These are phyloP conservation scores for Drosophila fuyamai DNA, from an alignment of 1,140 invertebrate genomes.

Conservation along the genomic window DNA sequence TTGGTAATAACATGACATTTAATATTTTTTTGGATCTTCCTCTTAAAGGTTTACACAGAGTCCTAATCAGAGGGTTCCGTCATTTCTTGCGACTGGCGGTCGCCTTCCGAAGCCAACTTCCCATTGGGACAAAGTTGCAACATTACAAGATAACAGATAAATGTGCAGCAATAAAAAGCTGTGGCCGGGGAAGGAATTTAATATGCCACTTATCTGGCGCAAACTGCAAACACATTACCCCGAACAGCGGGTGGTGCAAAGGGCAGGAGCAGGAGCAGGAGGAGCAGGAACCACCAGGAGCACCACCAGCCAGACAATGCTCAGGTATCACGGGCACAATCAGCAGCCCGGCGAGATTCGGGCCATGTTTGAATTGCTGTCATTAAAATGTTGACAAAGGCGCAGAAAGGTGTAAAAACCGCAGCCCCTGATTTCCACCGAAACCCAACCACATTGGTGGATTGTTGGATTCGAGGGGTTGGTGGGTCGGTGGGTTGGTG, in stretches of 20 bases:
- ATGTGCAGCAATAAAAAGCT: slow-evolving; percentile 76
- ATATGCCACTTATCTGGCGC: slow-evolving; percentile 72
- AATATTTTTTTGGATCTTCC: too few relatives aligned
- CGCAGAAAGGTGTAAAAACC: slow-evolving; percentile 78
- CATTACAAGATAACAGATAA: slow-evolving; percentile 74
- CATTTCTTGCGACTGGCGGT: background rate
- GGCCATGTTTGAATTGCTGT: slow-evolving; percentile 78
- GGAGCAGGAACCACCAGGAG: background rate
- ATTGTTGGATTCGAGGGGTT: background rate
- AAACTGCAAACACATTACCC: slow-evolving; percentile 63
- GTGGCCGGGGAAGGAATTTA: slow-evolving; percentile 62
- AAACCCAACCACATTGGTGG: slow-evolving; percentile 7
- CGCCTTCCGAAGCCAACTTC: background rate
- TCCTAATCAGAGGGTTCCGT: too few relatives aligned
- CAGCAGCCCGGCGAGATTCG: slow-evolving; percentile 41
- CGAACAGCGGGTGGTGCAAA: slow-evolving; percentile 14
- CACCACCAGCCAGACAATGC: slow-evolving; percentile 54
- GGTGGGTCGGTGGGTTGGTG: background rate
- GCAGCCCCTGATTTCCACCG: slow-evolving; percentile 21
- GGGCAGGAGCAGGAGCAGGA: too few relatives aligned
- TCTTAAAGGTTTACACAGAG: too few relatives aligned
- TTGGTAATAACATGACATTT: too few relatives aligned
- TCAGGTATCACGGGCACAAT: slow-evolving; percentile 67
- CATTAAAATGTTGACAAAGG: slow-evolving; percentile 84
- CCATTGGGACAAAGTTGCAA: slow-evolving; percentile 51